Percentiles rank a stretch among this genome's conserved stretches.
These are phyloP conservation scores for Bicyclus anynana DNA, from an alignment of 1,140 invertebrate genomes.

Conservation along the genomic window DNA sequence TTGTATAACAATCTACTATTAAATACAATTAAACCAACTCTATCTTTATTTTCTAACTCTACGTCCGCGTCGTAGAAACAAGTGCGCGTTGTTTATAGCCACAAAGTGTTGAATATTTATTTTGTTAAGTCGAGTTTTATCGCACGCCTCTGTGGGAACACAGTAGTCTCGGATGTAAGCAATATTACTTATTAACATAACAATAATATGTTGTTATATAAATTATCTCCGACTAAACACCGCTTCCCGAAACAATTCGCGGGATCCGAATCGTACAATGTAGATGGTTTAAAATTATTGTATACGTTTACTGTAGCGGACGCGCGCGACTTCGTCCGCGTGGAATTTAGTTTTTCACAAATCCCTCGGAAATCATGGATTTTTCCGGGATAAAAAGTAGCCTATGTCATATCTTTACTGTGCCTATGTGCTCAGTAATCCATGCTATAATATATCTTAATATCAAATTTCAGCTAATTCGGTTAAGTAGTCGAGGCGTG, in stretches of 20 bases:
- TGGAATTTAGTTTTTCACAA: too few species aligned
- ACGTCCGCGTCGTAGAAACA: constrained; percentile 26
- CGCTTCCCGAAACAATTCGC: constrained; percentile 24
- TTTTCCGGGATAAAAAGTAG: too few species aligned
- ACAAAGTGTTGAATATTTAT: constrained; percentile 70
- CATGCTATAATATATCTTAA: too few species aligned
- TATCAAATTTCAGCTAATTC: too few species aligned
- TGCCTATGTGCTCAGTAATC: too few species aligned
- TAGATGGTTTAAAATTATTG: background rate
- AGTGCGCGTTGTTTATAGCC: constrained; percentile 58
- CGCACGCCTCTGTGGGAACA: constrained; percentile 67
- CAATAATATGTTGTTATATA: too few species aligned
- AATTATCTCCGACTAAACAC: constrained; percentile 28
- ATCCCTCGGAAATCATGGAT: too few species aligned
- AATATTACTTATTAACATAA: constrained; percentile 39
- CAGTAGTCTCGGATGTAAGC: constrained; percentile 54
- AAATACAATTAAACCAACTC: background rate
- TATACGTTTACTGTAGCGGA: too few species aligned
- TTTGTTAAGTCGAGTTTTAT: constrained; percentile 66
- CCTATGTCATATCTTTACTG: too few species aligned
- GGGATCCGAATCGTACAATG: background rate
- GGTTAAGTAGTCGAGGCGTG: too few species aligned
- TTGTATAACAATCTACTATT: background rate
- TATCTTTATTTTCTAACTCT: constrained; percentile 9
- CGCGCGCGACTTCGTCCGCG: too few species aligned